phyloP scores from a whole-genome alignment of 2,797 vertebrate genomes.

The Uromys caudimaculatus region DNA sequence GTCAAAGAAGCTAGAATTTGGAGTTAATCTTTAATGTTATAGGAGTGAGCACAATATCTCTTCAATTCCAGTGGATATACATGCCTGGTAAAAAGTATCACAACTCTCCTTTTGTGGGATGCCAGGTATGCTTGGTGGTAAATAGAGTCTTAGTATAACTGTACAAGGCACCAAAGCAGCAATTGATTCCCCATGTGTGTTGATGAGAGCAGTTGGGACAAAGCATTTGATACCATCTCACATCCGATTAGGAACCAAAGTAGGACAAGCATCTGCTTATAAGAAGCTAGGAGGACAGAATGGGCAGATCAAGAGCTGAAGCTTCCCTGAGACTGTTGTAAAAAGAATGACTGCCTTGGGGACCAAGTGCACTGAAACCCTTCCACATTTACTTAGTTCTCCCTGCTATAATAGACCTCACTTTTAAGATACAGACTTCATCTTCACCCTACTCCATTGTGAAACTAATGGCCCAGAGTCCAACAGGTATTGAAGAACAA shows the following conservation, averaged over 20 bases:
- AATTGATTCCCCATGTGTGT: background rate
- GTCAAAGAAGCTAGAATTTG: background rate
- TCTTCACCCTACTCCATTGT: background rate
- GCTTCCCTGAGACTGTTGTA: too few relatives aligned
- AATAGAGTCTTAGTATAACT: background rate
- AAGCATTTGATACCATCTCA: background rate
- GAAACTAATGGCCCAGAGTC: background rate
- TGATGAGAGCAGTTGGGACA: background rate
- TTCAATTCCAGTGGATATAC: background rate
- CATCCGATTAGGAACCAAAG: background rate
- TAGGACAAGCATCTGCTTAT: background rate
- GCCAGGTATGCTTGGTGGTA: background rate
- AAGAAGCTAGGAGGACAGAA: background rate
- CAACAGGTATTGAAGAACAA: background rate
- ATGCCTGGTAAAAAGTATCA: background rate
- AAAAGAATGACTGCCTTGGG: accelerated
- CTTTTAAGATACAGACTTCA: background rate
- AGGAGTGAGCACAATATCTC: background rate
- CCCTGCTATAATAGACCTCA: background rate
- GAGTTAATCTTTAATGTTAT: background rate
- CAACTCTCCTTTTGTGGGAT: background rate
- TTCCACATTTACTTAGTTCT: background rate
- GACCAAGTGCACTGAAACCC: background rate
- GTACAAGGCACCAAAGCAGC: background rate
- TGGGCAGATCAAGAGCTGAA: accelerated